phyloP scores from a whole-genome alignment of 2,797 vertebrate genomes.

The Sebastes oblongus region DNA sequence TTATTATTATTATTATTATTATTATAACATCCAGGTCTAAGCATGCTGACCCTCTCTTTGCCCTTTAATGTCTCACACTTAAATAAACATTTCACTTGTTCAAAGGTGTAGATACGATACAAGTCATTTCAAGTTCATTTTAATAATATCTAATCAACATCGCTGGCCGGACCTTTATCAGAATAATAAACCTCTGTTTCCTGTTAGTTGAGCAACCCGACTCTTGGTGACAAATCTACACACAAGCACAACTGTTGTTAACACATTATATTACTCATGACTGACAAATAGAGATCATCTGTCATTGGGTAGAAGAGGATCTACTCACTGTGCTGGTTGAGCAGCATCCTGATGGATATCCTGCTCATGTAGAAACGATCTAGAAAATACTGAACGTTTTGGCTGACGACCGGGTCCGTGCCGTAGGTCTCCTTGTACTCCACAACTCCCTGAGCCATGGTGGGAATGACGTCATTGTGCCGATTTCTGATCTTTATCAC shows the following conservation, averaged over 20 bases:
- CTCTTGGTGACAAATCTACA: neutral
- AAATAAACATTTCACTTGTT: neutral
- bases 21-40: neutral
- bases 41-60: neutral
- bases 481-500: slow-evolving; percentile 95
- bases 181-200: neutral
- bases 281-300: neutral
- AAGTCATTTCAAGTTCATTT: neutral
- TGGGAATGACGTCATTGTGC: slow-evolving; percentile 97
- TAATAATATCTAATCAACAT: neutral
- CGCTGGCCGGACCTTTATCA: too few species aligned
- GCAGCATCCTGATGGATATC: slow-evolving; percentile 98
- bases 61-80: neutral
- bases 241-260: neutral
- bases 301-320: neutral
- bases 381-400: slow-evolving; percentile 98
- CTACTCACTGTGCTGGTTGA: slow-evolving; percentile 97
- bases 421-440: slow-evolving; percentile 96
- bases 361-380: slow-evolving; percentile 99
- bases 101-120: neutral
- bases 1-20: too few species aligned
- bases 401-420: slow-evolving; percentile 93
- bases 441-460: slow-evolving; percentile 97
- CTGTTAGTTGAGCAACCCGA: neutral
- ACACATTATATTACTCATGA: neutral